These are phyloP conservation scores for Balearica regulorum DNA, from an alignment of 2,797 vertebrate genomes.

Conservation along the genomic window DNA sequence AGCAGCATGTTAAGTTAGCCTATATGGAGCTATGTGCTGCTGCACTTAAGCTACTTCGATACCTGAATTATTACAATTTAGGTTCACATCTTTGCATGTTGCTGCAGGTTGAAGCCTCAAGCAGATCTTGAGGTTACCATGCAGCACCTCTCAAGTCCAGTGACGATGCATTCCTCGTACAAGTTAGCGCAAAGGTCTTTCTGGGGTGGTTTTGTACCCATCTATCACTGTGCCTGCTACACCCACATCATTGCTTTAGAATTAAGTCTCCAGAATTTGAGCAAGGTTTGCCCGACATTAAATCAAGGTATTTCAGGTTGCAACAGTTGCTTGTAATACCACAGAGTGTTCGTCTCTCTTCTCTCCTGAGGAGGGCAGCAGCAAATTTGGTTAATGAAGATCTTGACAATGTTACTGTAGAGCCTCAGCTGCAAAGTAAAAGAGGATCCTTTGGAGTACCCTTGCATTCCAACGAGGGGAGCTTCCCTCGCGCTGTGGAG, in stretches of 20 bases:
- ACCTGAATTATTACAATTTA: background rate
- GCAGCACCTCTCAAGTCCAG: background rate
- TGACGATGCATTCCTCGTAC: background rate
- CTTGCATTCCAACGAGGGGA: background rate
- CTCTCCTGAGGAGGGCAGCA: slow-evolving; percentile 10
- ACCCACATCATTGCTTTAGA: background rate
- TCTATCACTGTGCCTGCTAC: background rate
- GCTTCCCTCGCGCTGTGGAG: background rate
- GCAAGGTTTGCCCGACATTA: background rate
- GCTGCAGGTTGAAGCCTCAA: background rate
- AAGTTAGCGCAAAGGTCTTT: background rate
- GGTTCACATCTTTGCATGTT: background rate
- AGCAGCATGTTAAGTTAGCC: background rate
- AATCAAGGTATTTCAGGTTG: background rate
- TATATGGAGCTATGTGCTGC: background rate
- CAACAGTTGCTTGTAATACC: background rate
- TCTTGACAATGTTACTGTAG: background rate
- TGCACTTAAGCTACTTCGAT: background rate
- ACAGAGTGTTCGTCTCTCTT: background rate
- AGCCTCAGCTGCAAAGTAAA: slow-evolving; percentile 3
- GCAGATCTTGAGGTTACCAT: background rate
- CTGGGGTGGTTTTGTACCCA: background rate
- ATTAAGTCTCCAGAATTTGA: background rate
- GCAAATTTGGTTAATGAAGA: background rate
- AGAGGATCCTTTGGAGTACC: background rate